phyloP scores from a whole-genome alignment of 2,888 invertebrate species.

The Leptopterna dolabrata region DNA sequence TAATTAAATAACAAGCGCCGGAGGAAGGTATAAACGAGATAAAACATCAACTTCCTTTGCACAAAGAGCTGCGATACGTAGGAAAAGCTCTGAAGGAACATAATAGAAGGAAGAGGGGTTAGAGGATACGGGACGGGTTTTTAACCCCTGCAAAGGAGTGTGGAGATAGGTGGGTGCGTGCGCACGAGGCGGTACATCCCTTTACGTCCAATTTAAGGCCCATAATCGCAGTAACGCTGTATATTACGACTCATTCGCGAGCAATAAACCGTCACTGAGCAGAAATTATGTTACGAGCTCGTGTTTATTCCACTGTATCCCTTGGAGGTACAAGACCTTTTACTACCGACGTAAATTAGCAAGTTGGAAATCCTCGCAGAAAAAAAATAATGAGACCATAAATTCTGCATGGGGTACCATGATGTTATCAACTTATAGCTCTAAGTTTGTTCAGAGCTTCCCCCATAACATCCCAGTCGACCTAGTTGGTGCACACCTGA shows the following conservation, averaged over 20 bases:
- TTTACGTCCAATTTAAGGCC: not conserved
- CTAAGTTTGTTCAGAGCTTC: no score
- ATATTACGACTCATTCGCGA: slow-evolving; percentile 3
- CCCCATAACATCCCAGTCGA: no score
- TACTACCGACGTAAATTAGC: not conserved
- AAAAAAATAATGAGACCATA: not conserved
- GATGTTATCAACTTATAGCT: no score
- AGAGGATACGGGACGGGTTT: not conserved
- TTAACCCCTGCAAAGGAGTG: not conserved
- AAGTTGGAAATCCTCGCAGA: not conserved
- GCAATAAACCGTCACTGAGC: not conserved
- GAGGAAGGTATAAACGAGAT: not conserved
- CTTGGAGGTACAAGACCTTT: slow-evolving; percentile 2
- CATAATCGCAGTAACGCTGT: slow-evolving; percentile 7
- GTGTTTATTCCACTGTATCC: not conserved
- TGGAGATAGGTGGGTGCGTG: not conserved
- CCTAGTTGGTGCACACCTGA: no score
- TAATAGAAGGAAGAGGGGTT: not conserved
- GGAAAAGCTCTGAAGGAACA: not conserved
- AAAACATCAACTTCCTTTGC: not conserved
- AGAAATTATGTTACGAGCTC: not conserved
- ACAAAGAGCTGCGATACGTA: not conserved
- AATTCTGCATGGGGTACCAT: not conserved
- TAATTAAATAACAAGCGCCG: not conserved
- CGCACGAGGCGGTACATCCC: not conserved